A percentile compares a stretch with the other conserved stretches of the same genome.
phyloP scores from a whole-genome alignment of 2,113 vertebrate species.

The Eptatretus burgeri region DNA sequence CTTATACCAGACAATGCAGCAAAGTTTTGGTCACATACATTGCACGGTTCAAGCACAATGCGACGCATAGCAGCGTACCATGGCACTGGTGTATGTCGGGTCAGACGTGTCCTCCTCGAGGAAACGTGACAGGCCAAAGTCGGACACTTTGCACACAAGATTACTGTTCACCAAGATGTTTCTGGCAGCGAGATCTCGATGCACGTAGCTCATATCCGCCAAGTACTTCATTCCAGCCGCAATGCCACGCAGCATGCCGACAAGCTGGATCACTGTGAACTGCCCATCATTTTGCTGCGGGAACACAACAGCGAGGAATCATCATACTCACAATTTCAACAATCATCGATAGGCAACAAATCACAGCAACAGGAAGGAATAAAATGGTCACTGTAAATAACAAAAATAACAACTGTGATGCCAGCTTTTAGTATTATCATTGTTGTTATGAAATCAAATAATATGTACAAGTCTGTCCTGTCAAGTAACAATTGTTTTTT shows the following conservation, averaged over 20 bases:
- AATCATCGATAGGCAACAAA: too few relatives aligned
- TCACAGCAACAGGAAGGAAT: too few relatives aligned
- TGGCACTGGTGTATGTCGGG: constrained; percentile 4
- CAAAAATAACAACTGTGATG: too few relatives aligned
- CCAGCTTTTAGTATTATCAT: too few relatives aligned
- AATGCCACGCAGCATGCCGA: constrained; percentile 3
- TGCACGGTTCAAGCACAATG: too few relatives aligned
- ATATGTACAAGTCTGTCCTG: too few relatives aligned
- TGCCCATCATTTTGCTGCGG: constrained; percentile 2
- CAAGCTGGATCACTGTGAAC: constrained; percentile 5
- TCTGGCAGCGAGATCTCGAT: constrained; percentile 3
- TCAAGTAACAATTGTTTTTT: too few relatives aligned
- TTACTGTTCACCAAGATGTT: constrained; percentile 6
- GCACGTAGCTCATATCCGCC: constrained; percentile 4
- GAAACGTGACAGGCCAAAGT: constrained; percentile 4
- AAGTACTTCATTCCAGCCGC: constrained; percentile 3
- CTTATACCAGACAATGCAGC: too few relatives aligned
- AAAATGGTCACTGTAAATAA: too few relatives aligned
- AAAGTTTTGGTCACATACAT: too few relatives aligned
- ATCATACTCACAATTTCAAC: too few relatives aligned
- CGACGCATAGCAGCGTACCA: not conserved
- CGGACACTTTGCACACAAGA: constrained; percentile 1
- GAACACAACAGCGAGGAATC: not conserved
- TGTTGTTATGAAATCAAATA: too few relatives aligned
- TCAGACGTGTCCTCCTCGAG: constrained; percentile 4